These are phyloP conservation scores for Diogma glabrata DNA, from an alignment of 2,888 invertebrate genomes.

Conservation along the genomic window DNA sequence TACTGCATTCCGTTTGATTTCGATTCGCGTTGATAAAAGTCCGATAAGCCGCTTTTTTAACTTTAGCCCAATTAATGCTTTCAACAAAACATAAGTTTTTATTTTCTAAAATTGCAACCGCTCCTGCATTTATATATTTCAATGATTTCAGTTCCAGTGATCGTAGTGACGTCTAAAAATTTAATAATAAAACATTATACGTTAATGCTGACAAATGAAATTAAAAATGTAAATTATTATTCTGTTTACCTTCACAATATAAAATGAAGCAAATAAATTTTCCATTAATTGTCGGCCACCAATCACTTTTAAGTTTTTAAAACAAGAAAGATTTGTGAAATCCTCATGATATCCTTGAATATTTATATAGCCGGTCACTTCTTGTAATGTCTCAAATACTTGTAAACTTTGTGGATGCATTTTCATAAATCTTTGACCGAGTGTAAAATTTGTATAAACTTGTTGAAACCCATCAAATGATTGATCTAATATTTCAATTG, in stretches of 20 bases:
- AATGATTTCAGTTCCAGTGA: slow-evolving; percentile 75
- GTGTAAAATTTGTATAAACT: slow-evolving; percentile 65
- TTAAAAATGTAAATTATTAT: slow-evolving; percentile 14
- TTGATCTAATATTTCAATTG: slow-evolving; percentile 76
- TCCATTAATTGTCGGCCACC: slow-evolving; percentile 82
- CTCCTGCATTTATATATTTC: slow-evolving; percentile 74
- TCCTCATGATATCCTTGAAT: slow-evolving; percentile 78
- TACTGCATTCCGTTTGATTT: slow-evolving; percentile 56
- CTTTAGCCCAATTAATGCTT: slow-evolving; percentile 71
- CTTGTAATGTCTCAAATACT: slow-evolving; percentile 81
- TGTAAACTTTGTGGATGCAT: slow-evolving; percentile 81
- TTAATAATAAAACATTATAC: not conserved
- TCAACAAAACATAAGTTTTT: slow-evolving; percentile 76
- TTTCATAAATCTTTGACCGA: slow-evolving; percentile 62
- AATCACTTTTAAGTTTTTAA: slow-evolving; percentile 85
- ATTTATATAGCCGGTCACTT: slow-evolving; percentile 85
- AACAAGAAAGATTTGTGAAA: slow-evolving; percentile 81
- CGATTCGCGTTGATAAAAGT: slow-evolving; percentile 67
- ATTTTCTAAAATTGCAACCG: slow-evolving; percentile 81
- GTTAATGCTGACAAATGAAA: not conserved
- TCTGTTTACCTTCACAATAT: slow-evolving; percentile 59
- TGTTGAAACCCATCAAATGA: slow-evolving; percentile 84
- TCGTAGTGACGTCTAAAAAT: slow-evolving; percentile 52
- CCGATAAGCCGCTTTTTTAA: slow-evolving; percentile 62
- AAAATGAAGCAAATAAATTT: slow-evolving; percentile 72